Conservation (phyloP, 2,113 vertebrate species). For the Sylvilagus bachmani region DNA sequence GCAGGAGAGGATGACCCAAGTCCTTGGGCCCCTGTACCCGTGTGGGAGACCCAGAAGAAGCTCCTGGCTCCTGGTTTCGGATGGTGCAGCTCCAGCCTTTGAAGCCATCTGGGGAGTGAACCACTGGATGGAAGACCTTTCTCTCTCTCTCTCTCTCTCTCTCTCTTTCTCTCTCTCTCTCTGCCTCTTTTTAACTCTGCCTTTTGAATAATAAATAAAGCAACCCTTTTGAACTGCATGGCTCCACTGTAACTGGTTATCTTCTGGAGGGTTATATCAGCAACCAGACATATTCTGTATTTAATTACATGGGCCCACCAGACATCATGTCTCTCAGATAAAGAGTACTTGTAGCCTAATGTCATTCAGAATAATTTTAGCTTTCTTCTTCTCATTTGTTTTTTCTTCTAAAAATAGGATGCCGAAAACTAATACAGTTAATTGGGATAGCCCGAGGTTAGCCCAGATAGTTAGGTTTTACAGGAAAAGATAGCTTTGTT, state of each 20-base stretch:
- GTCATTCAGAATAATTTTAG: conserved; percentile 10
- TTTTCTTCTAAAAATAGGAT: conserved; percentile 52
- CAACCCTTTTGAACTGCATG: background rate
- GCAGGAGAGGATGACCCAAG: no score
- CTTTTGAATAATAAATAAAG: no score
- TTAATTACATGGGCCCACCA: conserved; percentile 41
- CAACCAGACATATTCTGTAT: background rate
- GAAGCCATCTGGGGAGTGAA: no score
- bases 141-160: no score
- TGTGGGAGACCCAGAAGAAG: no score
- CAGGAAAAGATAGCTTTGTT: conserved; percentile 27
- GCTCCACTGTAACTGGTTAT: conserved; percentile 13
- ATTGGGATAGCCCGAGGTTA: conserved; percentile 40
- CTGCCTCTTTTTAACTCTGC: no score
- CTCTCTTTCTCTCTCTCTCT: no score
- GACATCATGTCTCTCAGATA: background rate
- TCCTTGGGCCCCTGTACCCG: no score
- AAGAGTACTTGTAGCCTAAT: background rate
- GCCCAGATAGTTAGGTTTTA: conserved; percentile 15
- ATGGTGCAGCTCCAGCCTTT: no score
- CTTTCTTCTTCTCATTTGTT: conserved; percentile 17
- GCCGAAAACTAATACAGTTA: background rate
- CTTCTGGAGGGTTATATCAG: background rate
- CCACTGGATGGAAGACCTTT: no score
- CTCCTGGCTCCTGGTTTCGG: no score